Percentiles rank a stretch among this genome's conserved stretches.
Conservation (phyloP, 1,140 invertebrate genomes). For the Dendroctonus valens region DNA sequence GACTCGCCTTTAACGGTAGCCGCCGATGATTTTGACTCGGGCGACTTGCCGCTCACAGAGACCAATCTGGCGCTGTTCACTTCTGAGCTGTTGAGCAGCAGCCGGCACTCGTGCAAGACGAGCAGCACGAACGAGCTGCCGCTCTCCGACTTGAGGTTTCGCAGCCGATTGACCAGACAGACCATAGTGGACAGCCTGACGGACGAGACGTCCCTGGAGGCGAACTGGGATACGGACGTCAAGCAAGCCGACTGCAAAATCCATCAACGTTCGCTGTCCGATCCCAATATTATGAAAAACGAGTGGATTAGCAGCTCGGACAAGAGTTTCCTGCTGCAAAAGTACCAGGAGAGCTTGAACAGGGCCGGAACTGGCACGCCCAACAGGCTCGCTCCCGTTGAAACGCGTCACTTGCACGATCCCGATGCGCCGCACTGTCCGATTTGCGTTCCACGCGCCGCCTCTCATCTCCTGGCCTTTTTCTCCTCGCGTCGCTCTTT, state of each 20-base stretch:
- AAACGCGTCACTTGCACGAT: slow-evolving; percentile 1
- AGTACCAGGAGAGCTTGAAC: slow-evolving; percentile 37
- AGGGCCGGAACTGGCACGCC: slow-evolving; percentile 5
- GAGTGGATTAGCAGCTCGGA: slow-evolving; percentile 37
- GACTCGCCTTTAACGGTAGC: slow-evolving; percentile 38
- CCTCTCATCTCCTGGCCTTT: slow-evolving; percentile 51
- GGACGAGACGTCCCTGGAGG: slow-evolving; percentile 42
- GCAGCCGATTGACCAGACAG: slow-evolving; percentile 35
- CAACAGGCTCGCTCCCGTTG: slow-evolving; percentile 21
- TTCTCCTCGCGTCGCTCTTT: slow-evolving; percentile 47
- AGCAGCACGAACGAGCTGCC: slow-evolving; percentile 59
- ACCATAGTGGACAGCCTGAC: slow-evolving; percentile 38
- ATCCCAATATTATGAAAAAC: slow-evolving; percentile 47
- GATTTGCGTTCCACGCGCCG: slow-evolving; percentile 48
- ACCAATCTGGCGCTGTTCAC: slow-evolving; percentile 47
- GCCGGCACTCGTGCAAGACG: slow-evolving; percentile 49
- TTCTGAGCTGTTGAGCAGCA: slow-evolving; percentile 29
- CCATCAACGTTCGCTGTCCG: slow-evolving; percentile 46
- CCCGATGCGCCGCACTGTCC: slow-evolving; percentile 48
- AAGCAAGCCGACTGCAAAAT: slow-evolving; percentile 24
- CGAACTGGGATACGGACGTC: slow-evolving; percentile 41
- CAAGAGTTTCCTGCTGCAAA: slow-evolving; percentile 39
- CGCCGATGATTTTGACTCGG: slow-evolving; percentile 46
- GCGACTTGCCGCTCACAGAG: slow-evolving; percentile 53
- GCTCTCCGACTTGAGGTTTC: slow-evolving; percentile 56